Evolutionary conservation across 2,888 invertebrate genomes (phyloP).

Genomic region (Synanthedon formicaeformis): DNA sequence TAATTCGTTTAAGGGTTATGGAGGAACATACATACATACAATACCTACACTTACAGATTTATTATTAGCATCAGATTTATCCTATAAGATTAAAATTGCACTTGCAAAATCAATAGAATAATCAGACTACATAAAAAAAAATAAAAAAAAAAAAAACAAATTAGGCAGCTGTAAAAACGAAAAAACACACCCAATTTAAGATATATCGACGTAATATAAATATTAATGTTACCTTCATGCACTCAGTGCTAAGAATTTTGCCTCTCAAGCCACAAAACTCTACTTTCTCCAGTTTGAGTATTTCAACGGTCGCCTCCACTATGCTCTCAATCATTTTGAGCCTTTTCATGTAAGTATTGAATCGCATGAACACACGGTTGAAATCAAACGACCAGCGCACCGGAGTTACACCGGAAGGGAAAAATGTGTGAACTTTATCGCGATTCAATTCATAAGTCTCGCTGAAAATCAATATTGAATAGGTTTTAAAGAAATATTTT

Average conservation of each 20-base stretch:
- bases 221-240: constrained; percentile 40
- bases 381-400: constrained; percentile 83
- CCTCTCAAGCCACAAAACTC: constrained; percentile 80
- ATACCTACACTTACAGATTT: no score
- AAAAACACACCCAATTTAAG: no score
- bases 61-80: no score
- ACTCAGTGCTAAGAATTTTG: constrained; percentile 67
- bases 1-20: no score
- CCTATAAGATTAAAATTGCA: no score
- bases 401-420: constrained; percentile 66
- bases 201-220: neutral
- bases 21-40: no score
- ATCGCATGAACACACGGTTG: constrained; percentile 76
- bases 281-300: constrained; percentile 87
- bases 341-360: constrained; percentile 73
- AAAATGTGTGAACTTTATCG: constrained; percentile 65
- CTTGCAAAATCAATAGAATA: no score
- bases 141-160: no score
- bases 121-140: no score
- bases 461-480: constrained; percentile 20
- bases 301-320: constrained; percentile 83
- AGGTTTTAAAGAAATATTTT: neutral
- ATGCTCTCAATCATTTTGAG: constrained; percentile 76
- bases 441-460: constrained; percentile 67
- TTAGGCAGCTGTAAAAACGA: no score